Evolutionary conservation across 1,140 invertebrate species (phyloP), one percentile per base, ranked within the genome.

Genomic region (Ylistrum balloti): DNA sequence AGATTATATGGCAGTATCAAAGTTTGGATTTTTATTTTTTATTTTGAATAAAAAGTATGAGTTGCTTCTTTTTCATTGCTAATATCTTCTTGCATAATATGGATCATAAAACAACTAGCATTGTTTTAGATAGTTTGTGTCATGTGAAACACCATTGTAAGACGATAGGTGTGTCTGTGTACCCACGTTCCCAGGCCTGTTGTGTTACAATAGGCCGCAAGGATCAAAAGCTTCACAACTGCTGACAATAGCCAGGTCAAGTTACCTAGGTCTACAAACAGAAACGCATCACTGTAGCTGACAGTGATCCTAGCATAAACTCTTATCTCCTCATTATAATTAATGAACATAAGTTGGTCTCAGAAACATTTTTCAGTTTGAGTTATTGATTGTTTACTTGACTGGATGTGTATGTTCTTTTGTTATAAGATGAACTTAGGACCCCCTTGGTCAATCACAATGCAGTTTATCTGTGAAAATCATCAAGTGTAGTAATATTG

Each of bases 141-240:
- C n/a, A n/a, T 74, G 56, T 74, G 56, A 74, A 74, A 74, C 9
- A 74, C 56, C n/a, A 1, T n/a, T 74, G 56, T 74, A 74, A 74
- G 56, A 28, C 28, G 56, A 74, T 74, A 74, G 7, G 56, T n/a
- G 28, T 74, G n/a, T 28, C 1, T 74, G n/a, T 74, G 56, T 74
- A 74, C 35, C 35, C 5, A 38, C 13, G 13, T 74, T 74, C 56
- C 56, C 56, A 74, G 56, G 56, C 22, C 22, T 74, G 56, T 74
- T 74, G n/a, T 74, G 11, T 74, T 74, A 74, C 56, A 74, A 74
- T 74, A 74, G 56, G 56, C 56, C n/a, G 56, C 45, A 74, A 28
- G 56, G 56, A 74, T 74, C 56, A 74, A 74, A 74, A 74, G 56
- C n/a, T 74, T 74, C 56, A 74, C 56, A 74, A 74, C 56, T 74